Percentiles rank a stretch among this genome's conserved stretches.
These are phyloP conservation scores for Gisinianus flammeolus DNA, from an alignment of 2,888 invertebrate genomes.

Conservation along the genomic window DNA sequence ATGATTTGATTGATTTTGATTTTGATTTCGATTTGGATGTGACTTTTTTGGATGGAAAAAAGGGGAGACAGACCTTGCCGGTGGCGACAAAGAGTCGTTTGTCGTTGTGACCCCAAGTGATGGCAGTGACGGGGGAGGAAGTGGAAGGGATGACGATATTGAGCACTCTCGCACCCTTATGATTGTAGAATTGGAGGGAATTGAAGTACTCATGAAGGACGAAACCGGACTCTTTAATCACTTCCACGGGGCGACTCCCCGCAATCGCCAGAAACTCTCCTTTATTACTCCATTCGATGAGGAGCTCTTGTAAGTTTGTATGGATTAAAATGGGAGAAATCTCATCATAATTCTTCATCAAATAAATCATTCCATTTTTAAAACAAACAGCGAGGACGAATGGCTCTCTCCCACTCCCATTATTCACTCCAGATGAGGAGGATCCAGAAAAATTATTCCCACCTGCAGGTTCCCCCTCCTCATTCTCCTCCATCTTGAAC, in stretches of 20 bases:
- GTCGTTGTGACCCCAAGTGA: slow-evolving; percentile 99
- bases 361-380: slow-evolving; percentile 85
- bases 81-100: slow-evolving; percentile 91
- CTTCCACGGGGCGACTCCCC: slow-evolving; percentile 65
- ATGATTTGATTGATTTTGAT: neutral
- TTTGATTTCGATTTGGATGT: neutral
- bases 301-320: slow-evolving; percentile 74
- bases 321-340: slow-evolving; percentile 85
- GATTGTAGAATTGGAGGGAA: slow-evolving; percentile 89
- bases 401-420: slow-evolving; percentile 48
- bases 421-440: slow-evolving; percentile 57
- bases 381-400: slow-evolving; percentile 64
- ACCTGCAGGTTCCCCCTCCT: slow-evolving; percentile 67
- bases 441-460: slow-evolving; percentile 29
- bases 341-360: slow-evolving; percentile 91
- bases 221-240: slow-evolving; percentile 55
- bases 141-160: slow-evolving; percentile 78
- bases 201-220: slow-evolving; percentile 71
- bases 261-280: slow-evolving; percentile 90
- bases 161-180: slow-evolving; percentile 80
- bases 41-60: neutral
- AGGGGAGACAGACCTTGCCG: slow-evolving; percentile 67
- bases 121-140: slow-evolving; percentile 83
- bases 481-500: slow-evolving; percentile 96
- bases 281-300: slow-evolving; percentile 95